Evolutionary conservation across 2,797 vertebrate species (phyloP), one percentile per base, ranked within the genome.

Genomic region (Lutjanus campechanus): DNA sequence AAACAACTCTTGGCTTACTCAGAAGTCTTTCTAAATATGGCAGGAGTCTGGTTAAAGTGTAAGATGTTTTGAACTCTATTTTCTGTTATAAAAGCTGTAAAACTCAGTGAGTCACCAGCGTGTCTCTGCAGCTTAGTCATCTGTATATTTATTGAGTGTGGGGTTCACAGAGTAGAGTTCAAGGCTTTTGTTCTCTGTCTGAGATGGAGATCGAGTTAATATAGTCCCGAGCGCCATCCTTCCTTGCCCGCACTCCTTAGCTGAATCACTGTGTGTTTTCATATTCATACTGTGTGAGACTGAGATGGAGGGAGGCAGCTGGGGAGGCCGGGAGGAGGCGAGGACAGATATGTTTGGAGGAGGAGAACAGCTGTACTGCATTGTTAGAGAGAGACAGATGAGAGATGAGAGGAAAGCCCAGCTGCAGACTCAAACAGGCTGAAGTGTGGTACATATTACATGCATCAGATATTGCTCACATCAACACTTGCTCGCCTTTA

Each of bases 321-420:
- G 75, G n/a, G 47, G 68, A 56, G 64, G 72, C 13, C 53, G 55
- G 68, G 59, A 29, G 53, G 68, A 58, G 65, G 70, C 15, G 66
- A 60, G 74, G 59, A 66, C 59, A 1, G 66, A 54, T 62, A 63
- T 71, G 83, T 86, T 76, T 51, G 64, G 77, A 73, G 83, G 77
- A 79, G 83, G 86, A 49, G 77, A 84, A 87, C 89, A 91, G 84
- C 89, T 92, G 88, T 81, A 82, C 69, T 60, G 79, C 72, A 79
- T 84, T 91, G 85, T 83, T 77, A 58, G 77, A 85, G 69, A 80
- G 79, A 62, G 65, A 79, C 43, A 2, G 79, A 54, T 55, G 79
- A 81, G 60, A 15, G 64, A 70, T 20, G 72, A 58, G 50, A 68
- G 50, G 49, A 19, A 41, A 60, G 46, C 63, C 72, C 79, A 84